These are phyloP conservation scores for Lasaia peninsularis DNA, from an alignment of 1,140 invertebrate genomes.

Conservation along the genomic window DNA sequence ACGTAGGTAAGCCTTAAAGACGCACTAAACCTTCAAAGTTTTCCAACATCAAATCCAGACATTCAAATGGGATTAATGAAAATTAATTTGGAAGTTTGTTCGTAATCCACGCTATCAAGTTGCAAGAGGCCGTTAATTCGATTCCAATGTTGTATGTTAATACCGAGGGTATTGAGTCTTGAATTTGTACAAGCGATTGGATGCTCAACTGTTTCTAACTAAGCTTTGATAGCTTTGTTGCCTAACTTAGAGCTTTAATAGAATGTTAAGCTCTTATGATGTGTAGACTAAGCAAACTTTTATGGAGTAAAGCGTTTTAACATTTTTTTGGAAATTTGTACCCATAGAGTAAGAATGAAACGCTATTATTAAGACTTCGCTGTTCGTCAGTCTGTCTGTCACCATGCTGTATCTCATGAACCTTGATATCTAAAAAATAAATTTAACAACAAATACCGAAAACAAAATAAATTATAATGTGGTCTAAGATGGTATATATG, in stretches of 20 bases:
- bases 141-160: slow-evolving; percentile 10
- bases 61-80: slow-evolving; percentile 23
- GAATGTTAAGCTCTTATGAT: too few relatives aligned
- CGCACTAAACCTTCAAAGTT: background rate
- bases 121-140: slow-evolving; percentile 12
- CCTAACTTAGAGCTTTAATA: background rate
- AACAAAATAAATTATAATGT: too few relatives aligned
- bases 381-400: too few relatives aligned
- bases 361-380: too few relatives aligned
- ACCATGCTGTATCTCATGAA: too few relatives aligned
- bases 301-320: too few relatives aligned
- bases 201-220: background rate
- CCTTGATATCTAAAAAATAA: too few relatives aligned
- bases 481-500: too few relatives aligned
- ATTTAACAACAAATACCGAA: too few relatives aligned
- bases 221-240: slow-evolving; percentile 3
- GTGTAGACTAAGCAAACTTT: too few relatives aligned
- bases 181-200: slow-evolving; percentile 2
- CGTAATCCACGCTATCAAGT: slow-evolving; percentile 17
- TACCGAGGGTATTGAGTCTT: background rate
- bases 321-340: too few relatives aligned
- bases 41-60: background rate
- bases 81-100: slow-evolving; percentile 29
- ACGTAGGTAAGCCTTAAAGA: background rate
- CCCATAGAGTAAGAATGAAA: too few relatives aligned